A percentile compares a stretch with the other conserved stretches of the same genome.
Evolutionary conservation across 2,113 vertebrate genomes (phyloP).

Genomic region (Puma concolor): DNA sequence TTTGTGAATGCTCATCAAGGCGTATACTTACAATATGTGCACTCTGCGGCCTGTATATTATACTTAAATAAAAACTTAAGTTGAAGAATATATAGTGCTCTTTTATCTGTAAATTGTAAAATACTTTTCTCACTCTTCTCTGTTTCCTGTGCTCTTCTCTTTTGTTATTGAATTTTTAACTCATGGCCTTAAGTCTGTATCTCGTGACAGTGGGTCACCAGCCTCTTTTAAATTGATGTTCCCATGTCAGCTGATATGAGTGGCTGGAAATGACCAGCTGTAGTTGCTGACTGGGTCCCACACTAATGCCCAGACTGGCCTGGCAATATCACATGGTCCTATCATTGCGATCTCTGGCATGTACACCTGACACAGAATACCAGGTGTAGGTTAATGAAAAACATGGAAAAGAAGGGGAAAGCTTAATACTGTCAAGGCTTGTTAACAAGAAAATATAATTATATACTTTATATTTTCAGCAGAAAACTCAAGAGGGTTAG

Average conservation of each 20-base stretch:
- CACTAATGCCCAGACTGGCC: not conserved
- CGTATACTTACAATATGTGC: not conserved
- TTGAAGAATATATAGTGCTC: not conserved
- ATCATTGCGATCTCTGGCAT: slow-evolving; percentile 43
- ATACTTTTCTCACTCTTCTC: not conserved
- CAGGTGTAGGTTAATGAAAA: slow-evolving; percentile 67
- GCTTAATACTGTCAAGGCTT: not conserved
- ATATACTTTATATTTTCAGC: not conserved
- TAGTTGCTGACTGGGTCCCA: not conserved
- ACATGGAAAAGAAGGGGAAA: not conserved
- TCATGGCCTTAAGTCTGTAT: not conserved
- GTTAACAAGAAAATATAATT: slow-evolving; percentile 29
- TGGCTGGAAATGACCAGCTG: slow-evolving; percentile 47
- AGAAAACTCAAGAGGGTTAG: not conserved
- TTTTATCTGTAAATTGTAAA: not conserved
- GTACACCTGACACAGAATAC: slow-evolving; percentile 36
- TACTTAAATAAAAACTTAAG: not conserved
- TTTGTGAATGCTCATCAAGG: not conserved
- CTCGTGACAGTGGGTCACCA: slow-evolving; percentile 64
- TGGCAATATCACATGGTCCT: not conserved
- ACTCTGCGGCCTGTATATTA: not conserved
- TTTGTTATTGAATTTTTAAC: slow-evolving; percentile 50
- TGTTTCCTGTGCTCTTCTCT: not conserved
- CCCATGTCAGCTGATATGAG: slow-evolving; percentile 40
- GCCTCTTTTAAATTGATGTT: slow-evolving; percentile 6